These are phyloP conservation scores for Myopa testacea DNA, from an alignment of 2,888 invertebrate species.

Conservation along the genomic window DNA sequence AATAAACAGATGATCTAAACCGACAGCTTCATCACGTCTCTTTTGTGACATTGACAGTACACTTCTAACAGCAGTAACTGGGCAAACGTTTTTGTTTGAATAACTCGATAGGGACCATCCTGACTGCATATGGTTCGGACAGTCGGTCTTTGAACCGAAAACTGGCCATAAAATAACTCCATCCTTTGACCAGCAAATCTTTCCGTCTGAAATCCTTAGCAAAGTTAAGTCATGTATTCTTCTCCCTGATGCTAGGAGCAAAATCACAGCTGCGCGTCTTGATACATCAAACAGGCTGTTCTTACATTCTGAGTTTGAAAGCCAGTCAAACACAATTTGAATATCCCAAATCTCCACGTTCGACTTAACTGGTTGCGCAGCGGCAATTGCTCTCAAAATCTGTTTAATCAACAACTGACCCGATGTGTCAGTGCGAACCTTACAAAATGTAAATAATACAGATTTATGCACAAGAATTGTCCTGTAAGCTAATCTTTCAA, in stretches of 20 bases:
- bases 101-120: conserved; percentile 32
- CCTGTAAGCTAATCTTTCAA: conserved; percentile 31
- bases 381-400: conserved; percentile 26
- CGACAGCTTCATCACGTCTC: conserved; percentile 2
- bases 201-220: conserved; percentile 23
- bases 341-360: conserved; percentile 37
- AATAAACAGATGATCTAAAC: conserved; percentile 8
- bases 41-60: conserved; percentile 18
- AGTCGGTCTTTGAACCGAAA: conserved; percentile 37
- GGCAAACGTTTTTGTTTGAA: conserved; percentile 32
- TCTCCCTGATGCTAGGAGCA: conserved; percentile 26
- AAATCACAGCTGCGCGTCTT: conserved; percentile 22
- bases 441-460: conserved; percentile 32
- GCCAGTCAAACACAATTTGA: conserved; percentile 36
- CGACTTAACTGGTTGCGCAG: conserved; percentile 28
- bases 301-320: conserved; percentile 21
- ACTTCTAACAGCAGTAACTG: conserved; percentile 13
- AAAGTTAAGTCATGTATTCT: conserved; percentile 37
- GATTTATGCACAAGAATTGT: conserved; percentile 37
- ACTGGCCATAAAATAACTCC: conserved; percentile 22
- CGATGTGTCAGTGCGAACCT: conserved; percentile 7
- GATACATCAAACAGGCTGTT: conserved; percentile 29
- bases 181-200: conserved; percentile 21
- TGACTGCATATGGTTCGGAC: conserved; percentile 13
- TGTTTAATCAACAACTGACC: conserved; percentile 27